These are phyloP conservation scores for Rhinolophus ferrumequinum DNA, from an alignment of 2,113 vertebrate genomes.

Conservation along the genomic window DNA sequence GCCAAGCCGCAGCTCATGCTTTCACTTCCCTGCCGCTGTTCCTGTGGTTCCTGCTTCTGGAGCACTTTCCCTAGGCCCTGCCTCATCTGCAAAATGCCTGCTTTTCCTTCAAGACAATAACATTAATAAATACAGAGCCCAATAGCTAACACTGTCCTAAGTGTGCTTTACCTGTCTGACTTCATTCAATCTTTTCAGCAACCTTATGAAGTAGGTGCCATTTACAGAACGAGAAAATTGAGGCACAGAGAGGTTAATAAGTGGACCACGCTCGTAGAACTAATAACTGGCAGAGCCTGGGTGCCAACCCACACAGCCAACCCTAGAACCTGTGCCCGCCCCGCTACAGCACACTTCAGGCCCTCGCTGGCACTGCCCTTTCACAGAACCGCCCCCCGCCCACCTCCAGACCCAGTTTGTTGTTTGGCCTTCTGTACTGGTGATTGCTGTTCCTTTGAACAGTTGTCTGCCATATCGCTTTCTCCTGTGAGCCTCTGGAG, in stretches of 20 bases:
- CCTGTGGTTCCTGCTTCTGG: neutral
- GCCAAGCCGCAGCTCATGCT: neutral
- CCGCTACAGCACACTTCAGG: fast-evolving
- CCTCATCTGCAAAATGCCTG: neutral
- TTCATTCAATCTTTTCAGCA: neutral
- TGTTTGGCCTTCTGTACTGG: neutral
- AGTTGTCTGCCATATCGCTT: neutral
- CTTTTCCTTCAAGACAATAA: neutral
- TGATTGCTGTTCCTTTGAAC: neutral
- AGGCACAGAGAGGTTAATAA: neutral
- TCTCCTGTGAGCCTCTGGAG: neutral
- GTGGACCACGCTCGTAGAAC: neutral
- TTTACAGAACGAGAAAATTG: neutral
- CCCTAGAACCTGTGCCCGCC: neutral
- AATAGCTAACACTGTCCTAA: neutral
- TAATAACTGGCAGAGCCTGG: neutral
- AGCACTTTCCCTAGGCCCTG: neutral
- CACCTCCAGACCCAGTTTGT: neutral
- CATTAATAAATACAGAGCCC: neutral
- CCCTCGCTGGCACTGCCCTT: fast-evolving
- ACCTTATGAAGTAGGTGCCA: neutral
- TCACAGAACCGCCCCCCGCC: fast-evolving
- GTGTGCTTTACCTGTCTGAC: neutral
- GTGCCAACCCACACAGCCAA: fast-evolving
- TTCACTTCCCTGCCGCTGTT: neutral